Conservation (phyloP, 2,113 vertebrate genomes). For the Malaclemys terrapin region DNA sequence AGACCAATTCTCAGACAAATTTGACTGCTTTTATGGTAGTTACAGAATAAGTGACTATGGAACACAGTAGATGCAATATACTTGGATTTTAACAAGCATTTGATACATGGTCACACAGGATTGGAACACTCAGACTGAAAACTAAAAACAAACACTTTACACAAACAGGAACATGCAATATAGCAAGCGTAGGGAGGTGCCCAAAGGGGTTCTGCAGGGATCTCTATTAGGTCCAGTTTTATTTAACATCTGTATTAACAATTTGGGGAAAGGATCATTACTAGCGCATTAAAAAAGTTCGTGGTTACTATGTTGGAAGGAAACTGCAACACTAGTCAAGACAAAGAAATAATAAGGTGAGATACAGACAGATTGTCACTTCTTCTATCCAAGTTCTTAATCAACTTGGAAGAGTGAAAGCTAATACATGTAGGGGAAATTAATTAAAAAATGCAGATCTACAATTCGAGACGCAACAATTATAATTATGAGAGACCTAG, state of each 20-base stretch:
- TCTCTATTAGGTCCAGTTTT: conserved; percentile 21
- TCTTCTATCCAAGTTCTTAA: neutral
- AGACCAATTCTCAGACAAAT: neutral
- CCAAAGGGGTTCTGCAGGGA: conserved; percentile 31
- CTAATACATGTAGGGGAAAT: conserved; percentile 30
- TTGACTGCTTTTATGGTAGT: neutral
- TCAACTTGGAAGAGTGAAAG: neutral
- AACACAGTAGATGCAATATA: neutral
- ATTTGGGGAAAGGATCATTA: conserved; percentile 47
- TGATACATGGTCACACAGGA: neutral
- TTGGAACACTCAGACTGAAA: conserved; percentile 26
- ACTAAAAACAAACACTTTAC: conserved; percentile 44
- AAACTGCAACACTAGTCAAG: neutral
- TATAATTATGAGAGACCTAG: conserved; percentile 25
- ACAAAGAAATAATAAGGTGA: neutral
- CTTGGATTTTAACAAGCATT: neutral
- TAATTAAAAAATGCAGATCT: conserved; percentile 23
- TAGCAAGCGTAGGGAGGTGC: conserved; percentile 13
- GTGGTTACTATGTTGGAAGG: neutral
- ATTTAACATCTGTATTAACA: conserved; percentile 40
- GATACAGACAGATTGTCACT: neutral
- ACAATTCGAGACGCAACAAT: neutral
- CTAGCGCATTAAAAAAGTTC: conserved; percentile 26
- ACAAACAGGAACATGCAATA: conserved; percentile 26
- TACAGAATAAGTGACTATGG: neutral